Conservation (phyloP, 1,140 invertebrate genomes). For the Nasonia vitripennis region DNA sequence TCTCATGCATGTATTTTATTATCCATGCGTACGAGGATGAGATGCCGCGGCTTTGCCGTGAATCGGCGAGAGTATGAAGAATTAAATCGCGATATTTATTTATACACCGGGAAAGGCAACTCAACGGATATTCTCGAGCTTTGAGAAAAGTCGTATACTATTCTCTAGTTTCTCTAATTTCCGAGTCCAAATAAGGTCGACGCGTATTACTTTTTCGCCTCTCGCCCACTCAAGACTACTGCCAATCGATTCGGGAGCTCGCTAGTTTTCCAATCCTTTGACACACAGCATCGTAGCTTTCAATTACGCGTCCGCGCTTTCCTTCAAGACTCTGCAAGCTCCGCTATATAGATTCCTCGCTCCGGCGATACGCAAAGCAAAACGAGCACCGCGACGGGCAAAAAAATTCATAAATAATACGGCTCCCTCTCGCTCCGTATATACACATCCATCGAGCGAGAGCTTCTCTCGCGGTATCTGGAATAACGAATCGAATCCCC, state of each 20-base stretch:
- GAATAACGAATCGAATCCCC: conserved; percentile 41
- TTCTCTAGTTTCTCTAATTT: too few relatives aligned
- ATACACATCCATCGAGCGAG: not conserved
- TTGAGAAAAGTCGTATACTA: too few relatives aligned
- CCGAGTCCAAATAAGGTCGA: too few relatives aligned
- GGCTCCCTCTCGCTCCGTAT: not conserved
- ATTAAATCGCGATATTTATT: not conserved
- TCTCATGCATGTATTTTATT: conserved; percentile 24
- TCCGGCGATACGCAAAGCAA: not conserved
- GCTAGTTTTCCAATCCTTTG: too few relatives aligned
- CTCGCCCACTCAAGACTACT: too few relatives aligned
- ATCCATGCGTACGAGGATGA: not conserved
- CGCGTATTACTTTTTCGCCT: too few relatives aligned
- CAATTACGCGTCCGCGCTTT: not conserved
- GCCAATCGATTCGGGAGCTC: too few relatives aligned
- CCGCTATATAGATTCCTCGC: not conserved
- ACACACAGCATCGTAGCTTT: not conserved
- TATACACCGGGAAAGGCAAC: not conserved
- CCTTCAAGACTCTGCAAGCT: not conserved
- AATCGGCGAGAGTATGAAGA: not conserved
- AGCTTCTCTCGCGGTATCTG: not conserved
- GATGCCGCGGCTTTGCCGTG: not conserved
- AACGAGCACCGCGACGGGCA: not conserved
- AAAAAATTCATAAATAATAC: conserved; percentile 26
- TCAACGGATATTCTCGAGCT: too few relatives aligned